Evolutionary conservation across 2,888 invertebrate genomes (phyloP), one percentile per base, ranked within the genome.

Genomic region (Clivina fossor): DNA sequence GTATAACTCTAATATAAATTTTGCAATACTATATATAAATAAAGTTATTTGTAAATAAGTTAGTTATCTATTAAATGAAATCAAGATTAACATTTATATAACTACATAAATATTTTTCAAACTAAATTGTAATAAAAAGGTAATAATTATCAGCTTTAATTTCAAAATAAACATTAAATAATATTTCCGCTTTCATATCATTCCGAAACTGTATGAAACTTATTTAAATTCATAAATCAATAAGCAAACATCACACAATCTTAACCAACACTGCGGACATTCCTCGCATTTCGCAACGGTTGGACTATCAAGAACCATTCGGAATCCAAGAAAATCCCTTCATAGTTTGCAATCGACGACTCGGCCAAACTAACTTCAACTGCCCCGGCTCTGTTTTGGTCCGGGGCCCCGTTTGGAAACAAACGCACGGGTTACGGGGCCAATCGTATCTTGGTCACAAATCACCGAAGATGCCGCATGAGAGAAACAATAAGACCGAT

Each of bases 401-500:
- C 30, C 26, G 18, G 13, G 22, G n/a, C 13, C 3, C 40, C 16
- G 7, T 5, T 19, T 8, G 2, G n/a, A n/a, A 8, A n/a, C 11
- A 8, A 8, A 43, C 22, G 26, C 44, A 30, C 11, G 32, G 32
- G n/a, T n/a, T n/a, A n/a, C n/a, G n/a, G n/a, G n/a, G n/a, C n/a
- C 37, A 49, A 49, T 49, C 15, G 41, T 38, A 32, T 33, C 30
- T 20, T 18, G 41, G 43, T 11, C 35, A 48, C 47, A 48, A 48
- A 48, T 48, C 47, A 48, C 35, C 7, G 15, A 9, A n/a, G 16
- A 19, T 32, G 44, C 35, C 35, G 20, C 16, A 28, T n/a, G n/a
- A n/a, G n/a, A n/a, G 16, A 28, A 54, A 54, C 54, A 54, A 54
- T 54, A 54, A 54, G 54, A 54, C 54, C 54, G 37, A 54, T 54